phyloP scores from a whole-genome alignment of 2,797 vertebrate genomes.

The Sternarchorhynchus goeldii region DNA sequence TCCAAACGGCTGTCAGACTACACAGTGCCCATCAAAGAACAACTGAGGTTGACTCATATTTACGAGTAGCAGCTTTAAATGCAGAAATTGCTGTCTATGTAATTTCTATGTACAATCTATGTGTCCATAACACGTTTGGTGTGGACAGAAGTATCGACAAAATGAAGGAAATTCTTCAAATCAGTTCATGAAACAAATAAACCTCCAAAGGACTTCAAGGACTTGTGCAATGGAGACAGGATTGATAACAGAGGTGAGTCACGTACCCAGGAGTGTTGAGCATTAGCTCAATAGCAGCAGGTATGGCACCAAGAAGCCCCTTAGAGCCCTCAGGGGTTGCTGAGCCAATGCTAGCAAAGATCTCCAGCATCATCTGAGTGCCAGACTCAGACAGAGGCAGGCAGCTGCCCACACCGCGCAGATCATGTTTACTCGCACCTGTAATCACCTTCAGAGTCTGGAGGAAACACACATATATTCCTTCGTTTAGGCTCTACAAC shows the following conservation, averaged over 20 bases:
- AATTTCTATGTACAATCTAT: too few species aligned
- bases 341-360: slow-evolving; percentile 89
- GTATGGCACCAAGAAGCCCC: slow-evolving; percentile 81
- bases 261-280: slow-evolving; percentile 81
- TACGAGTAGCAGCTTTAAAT: too few species aligned
- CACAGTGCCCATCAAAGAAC: too few species aligned
- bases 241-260: neutral
- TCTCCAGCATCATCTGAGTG: slow-evolving; percentile 86
- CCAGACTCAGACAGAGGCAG: slow-evolving; percentile 76
- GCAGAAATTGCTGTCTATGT: too few species aligned
- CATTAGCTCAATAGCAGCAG: slow-evolving; percentile 84
- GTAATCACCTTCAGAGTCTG: slow-evolving; percentile 90
- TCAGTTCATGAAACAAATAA: too few species aligned
- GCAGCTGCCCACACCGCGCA: slow-evolving; percentile 65
- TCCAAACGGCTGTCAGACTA: neutral
- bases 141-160: too few species aligned
- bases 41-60: too few species aligned
- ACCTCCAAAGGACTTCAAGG: neutral
- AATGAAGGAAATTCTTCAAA: too few species aligned
- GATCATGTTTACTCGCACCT: slow-evolving; percentile 80
- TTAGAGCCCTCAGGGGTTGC: slow-evolving; percentile 79
- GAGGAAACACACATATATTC: neutral
- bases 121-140: too few species aligned
- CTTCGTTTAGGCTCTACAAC: neutral
- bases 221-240: neutral